These are phyloP conservation scores for Caenorhabditis elegans DNA, from an alignment of 1,140 invertebrate species.

Conservation along the genomic window WBcel235 BX284605.5:16894501-16895000, in stretches of 20 bases:
- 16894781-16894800: not conserved
- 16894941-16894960: constrained; percentile 30
- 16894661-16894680: not conserved
- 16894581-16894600: constrained; percentile 27
- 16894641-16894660: not conserved
- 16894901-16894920: not conserved
- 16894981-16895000: not conserved
- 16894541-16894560: not conserved
- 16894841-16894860: not conserved
- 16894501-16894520: not conserved
- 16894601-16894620: not conserved
- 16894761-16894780: constrained; percentile 27
- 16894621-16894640: too few species aligned
- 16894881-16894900: not conserved
- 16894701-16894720: not conserved
- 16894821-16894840: constrained; percentile 25
- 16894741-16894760: constrained; percentile 3
- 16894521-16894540: not conserved
- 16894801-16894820: not conserved
- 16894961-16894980: not conserved
- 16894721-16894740: not conserved
- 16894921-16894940: not conserved
- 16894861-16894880: not conserved
- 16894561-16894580: not conserved
- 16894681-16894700: not conserved